phyloP scores from a whole-genome alignment of 1,140 invertebrate species.

The Papilio polyxenes region DNA sequence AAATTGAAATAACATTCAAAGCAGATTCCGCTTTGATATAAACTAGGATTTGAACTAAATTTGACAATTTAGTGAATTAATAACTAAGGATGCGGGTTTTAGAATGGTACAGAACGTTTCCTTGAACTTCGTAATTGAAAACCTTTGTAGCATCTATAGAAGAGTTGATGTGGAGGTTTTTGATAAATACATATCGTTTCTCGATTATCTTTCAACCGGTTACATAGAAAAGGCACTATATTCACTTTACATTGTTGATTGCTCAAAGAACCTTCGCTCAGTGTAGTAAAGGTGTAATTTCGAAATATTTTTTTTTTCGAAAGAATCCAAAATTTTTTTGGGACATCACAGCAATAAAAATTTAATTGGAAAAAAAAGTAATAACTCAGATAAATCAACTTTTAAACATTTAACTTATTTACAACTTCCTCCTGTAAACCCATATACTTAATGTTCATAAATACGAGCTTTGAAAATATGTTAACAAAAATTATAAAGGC shows the following conservation, averaged over 20 bases:
- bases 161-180: not conserved
- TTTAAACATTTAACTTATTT: too few species aligned
- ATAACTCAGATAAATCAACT: too few species aligned
- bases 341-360: too few species aligned
- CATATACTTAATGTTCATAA: not conserved
- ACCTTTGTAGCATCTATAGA: constrained; percentile 5
- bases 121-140: not conserved
- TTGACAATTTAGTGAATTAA: constrained; percentile 3
- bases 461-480: not conserved
- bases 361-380: too few species aligned
- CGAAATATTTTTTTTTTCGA: too few species aligned
- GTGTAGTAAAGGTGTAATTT: too few species aligned
- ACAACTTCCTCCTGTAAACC: not conserved
- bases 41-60: constrained; percentile 1
- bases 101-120: constrained; percentile 10
- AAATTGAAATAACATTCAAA: not conserved
- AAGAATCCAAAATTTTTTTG: too few species aligned
- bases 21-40: not conserved
- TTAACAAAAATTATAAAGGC: not conserved
- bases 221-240: not conserved
- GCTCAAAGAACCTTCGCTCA: too few species aligned
- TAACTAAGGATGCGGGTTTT: not conserved
- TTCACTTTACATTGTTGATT: not conserved
- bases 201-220: not conserved
- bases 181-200: not conserved